Base-by-base conservation (phyloP, 1,140 invertebrate species). In the Rhyzopertha dominica region DNA sequence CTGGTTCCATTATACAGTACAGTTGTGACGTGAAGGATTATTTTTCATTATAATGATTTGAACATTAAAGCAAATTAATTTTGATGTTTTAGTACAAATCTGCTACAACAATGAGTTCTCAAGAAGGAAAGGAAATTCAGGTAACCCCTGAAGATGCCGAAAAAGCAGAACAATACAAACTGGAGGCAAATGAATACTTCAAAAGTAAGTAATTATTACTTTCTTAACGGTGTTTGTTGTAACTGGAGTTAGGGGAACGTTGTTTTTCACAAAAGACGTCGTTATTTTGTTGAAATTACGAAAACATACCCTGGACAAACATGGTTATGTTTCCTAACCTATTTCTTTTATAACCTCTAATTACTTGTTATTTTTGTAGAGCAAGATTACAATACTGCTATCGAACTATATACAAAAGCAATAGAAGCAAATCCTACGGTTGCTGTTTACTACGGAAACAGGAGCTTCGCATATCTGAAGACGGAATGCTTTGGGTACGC, bases 401-500 rank as follows among this genome's bases (percentile, higher is more conserved):
- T 97, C 53, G 82, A 88, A 43, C 77, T 90, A 38, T 98, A 98
- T 70, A 78, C 85, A 51, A 79, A 90, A 78, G 93, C 93, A 49
- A 96, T 98, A 67, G 84, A 90, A 49, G 72, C 85, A 54, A 85
- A 93, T 67, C 84, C 90, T 3, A 80, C 68, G 19, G 78, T 83
- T 60, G 88, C 94, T 14, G 80, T 90, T 19, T 93, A 86, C 63
- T 94, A 85, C 74, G 90, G 84, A 1, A 99, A 99, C 71, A 79
- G 96, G 55, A 96, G 93, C 75, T 86, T 98, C 73, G 87, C 94
- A 10, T 92, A 97, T 68, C 70, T 98, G 25, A 87, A 85, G 57
- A 83, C 81, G 31, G 94, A 98, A 73, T 89, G 84, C 65, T 98
- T 94, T 72, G 95, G 95, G 18, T 92, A 87, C 67, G 95, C 95